A percentile compares a stretch with the other conserved stretches of the same genome.
Conservation (phyloP, 2,113 vertebrate genomes). For the Tachysurus fulvidraco region DNA sequence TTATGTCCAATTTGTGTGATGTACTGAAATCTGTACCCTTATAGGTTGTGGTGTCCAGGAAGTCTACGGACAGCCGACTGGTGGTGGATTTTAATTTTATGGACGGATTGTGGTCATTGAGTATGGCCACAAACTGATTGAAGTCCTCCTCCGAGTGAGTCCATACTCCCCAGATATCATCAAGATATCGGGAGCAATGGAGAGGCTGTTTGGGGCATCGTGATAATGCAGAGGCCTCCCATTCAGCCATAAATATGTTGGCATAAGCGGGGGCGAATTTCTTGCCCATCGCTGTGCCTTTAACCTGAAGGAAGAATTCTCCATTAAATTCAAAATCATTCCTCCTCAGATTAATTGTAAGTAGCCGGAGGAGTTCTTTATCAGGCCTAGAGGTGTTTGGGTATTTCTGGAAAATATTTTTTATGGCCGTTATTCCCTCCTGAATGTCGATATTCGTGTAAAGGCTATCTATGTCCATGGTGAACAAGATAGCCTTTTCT, state of each 20-base stretch:
- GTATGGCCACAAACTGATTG: too few species aligned
- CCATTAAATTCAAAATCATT: slow-evolving; percentile 32
- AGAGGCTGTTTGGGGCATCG: too few species aligned
- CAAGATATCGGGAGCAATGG: too few species aligned
- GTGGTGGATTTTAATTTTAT: background rate
- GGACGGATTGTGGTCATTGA: too few species aligned
- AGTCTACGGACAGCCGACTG: background rate
- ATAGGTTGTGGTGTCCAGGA: background rate
- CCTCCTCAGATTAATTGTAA: background rate
- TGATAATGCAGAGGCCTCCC: background rate
- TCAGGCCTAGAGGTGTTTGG: background rate
- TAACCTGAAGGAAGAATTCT: background rate
- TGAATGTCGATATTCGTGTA: background rate
- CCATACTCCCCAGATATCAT: too few species aligned
- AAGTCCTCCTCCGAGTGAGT: too few species aligned
- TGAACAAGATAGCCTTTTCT: background rate
- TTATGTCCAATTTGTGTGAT: too few species aligned
- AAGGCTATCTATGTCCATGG: background rate
- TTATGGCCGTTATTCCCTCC: background rate
- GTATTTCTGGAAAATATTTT: accelerated
- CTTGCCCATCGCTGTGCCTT: slow-evolving; percentile 1
- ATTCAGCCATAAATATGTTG: slow-evolving; percentile 25
- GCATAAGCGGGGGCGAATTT: slow-evolving; percentile 23
- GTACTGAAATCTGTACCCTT: too few species aligned
- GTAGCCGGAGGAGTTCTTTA: background rate